These are phyloP conservation scores for Rhizoglyphus robini DNA, from an alignment of 1,140 invertebrate genomes.

Conservation along the genomic window DNA sequence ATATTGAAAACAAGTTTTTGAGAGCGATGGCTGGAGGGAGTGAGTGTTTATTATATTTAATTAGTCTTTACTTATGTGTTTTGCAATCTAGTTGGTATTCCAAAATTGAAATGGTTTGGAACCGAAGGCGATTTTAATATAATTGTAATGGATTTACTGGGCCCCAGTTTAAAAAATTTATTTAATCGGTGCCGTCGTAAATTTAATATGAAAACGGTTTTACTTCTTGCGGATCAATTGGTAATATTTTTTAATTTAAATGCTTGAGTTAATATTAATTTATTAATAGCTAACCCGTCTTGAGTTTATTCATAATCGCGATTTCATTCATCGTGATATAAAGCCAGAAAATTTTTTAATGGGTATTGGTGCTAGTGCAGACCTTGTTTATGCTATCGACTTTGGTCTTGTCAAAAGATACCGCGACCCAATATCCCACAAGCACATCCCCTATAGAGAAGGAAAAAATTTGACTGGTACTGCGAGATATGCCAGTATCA, in stretches of 20 bases:
- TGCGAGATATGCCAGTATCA: constrained; percentile 90
- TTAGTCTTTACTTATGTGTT: constrained; percentile 21
- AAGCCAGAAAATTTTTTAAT: constrained; percentile 99
- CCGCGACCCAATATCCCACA: constrained; percentile 65
- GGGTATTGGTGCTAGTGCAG: constrained; percentile 79
- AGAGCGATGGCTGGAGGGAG: too few species aligned
- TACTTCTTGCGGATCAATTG: too few species aligned
- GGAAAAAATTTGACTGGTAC: too few species aligned
- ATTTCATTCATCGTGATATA: constrained; percentile 96
- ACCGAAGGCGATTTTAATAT: constrained; percentile 97
- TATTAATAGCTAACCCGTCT: constrained; percentile 69
- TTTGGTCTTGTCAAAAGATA: constrained; percentile 95
- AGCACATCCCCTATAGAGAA: constrained; percentile 83
- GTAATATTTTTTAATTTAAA: constrained; percentile 36
- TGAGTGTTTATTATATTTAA: constrained; percentile 36
- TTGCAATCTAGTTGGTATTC: constrained; percentile 65
- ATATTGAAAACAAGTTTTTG: too few species aligned
- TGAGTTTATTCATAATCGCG: constrained; percentile 91
- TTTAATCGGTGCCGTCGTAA: constrained; percentile 96
- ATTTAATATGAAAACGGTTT: constrained; percentile 97
- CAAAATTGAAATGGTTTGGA: constrained; percentile 94
- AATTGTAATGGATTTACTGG: constrained; percentile 97
- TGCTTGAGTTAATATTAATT: neutral
- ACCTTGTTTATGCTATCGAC: constrained; percentile 90
- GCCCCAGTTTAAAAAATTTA: constrained; percentile 92